phyloP scores from a whole-genome alignment of 2,113 vertebrate genomes.

The Hucho hucho region DNA sequence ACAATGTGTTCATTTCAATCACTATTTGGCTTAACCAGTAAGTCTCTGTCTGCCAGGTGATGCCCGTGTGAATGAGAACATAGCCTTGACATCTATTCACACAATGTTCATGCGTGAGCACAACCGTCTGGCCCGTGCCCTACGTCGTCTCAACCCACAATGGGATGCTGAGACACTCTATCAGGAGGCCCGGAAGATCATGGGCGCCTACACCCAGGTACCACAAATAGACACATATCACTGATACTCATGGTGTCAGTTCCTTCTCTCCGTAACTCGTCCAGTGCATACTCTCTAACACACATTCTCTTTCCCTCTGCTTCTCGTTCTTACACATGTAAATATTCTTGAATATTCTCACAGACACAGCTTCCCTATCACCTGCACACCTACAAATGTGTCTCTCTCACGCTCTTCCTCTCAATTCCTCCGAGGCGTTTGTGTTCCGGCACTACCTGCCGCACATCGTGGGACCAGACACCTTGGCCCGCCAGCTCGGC shows the following conservation, averaged over 20 bases:
- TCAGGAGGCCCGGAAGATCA: constrained; percentile 77
- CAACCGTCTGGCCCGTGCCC: constrained; percentile 72
- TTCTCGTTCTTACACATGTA: neutral
- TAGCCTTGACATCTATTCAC: constrained; percentile 71
- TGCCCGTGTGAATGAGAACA: constrained; percentile 70
- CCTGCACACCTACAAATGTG: neutral
- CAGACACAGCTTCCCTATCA: neutral
- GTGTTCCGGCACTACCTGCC: constrained; percentile 85
- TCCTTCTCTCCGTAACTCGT: neutral
- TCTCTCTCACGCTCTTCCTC: neutral
- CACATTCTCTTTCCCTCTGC: neutral
- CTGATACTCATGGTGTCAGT: neutral
- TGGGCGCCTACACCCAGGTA: constrained; percentile 76
- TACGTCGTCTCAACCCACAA: constrained; percentile 63
- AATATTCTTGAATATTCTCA: too few relatives aligned
- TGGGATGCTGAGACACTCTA: constrained; percentile 76
- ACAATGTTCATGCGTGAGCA: constrained; percentile 77
- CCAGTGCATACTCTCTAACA: neutral
- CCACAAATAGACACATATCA: neutral
- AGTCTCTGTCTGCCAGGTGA: constrained; percentile 62
- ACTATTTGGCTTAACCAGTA: neutral
- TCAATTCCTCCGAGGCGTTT: constrained; percentile 74
- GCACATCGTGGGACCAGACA: constrained; percentile 64
- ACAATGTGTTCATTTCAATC: too few relatives aligned
- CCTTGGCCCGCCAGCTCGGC: constrained; percentile 61